Base-by-base conservation (phyloP, 2,797 vertebrate species). In the Melopsittacus undulatus region DNA sequence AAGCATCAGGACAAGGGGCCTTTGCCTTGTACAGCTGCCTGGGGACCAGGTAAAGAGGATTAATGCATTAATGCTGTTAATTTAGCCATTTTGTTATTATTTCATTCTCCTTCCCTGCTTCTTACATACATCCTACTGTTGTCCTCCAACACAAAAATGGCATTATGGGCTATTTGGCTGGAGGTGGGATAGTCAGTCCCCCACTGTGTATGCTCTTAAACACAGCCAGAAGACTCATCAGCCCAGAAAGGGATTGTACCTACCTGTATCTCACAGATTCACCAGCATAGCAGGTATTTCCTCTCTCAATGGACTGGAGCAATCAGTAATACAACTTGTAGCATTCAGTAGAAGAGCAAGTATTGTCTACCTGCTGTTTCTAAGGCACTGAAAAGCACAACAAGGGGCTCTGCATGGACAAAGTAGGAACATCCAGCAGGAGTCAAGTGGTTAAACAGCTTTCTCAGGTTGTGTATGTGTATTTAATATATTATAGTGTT, bases 31-130 rank as follows among this genome's bases (percentile, higher is more conserved):
- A 6, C 62, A 40, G 66, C 80, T 87, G 61, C 78, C 80, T 61
- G 54, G 80, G 86, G 80, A 66, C 34, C 45, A 61, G 61, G 67
- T 52, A 92, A 95, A 91, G 88, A 69, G 77, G 70, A 90, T 91
- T 95, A 90, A 63, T 76, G 59, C 54, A 70, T 30, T 75, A 32
- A 16, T 2, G 7, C 51, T 51, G 15, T 48, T 83, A 90, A 87
- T 82, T 57, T 64, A 66, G 74, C 70, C 75, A 11, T 83, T 90
- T 61, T 5, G 3, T 24, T 80, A 17, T 70, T 66, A 84, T 92
- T 95, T 90, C 14, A 32, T 67, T 45, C 36, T 80, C 38, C n/a
- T 74, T 27, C 36, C 23, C 26, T 70, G 17, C 56, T 92, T 63
- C 63, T 92, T 90, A 42, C 56, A 19, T 59, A 32, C 51, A 36